Conservation (phyloP, 2,113 vertebrate species). For the Syrrhaptes paradoxus region DNA sequence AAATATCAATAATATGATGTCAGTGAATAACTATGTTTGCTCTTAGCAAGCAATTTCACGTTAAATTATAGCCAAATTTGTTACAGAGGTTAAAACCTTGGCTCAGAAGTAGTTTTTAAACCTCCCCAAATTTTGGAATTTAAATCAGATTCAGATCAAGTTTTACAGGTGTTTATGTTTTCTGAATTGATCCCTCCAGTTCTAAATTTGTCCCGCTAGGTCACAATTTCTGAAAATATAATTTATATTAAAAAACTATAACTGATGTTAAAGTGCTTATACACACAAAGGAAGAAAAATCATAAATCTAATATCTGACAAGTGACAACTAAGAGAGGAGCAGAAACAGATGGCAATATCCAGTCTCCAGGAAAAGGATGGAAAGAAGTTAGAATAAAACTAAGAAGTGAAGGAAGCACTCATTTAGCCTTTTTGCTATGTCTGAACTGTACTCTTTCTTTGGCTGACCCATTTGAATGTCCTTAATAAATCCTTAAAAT, state of each 20-base stretch:
- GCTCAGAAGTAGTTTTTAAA: background rate
- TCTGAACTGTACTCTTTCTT: background rate
- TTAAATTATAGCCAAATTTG: background rate
- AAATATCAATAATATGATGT: background rate
- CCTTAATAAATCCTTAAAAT: background rate
- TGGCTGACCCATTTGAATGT: background rate
- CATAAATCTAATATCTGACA: background rate
- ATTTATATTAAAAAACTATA: background rate
- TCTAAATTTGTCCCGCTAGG: background rate
- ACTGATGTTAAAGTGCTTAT: background rate
- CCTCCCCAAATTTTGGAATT: background rate
- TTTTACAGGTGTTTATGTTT: background rate
- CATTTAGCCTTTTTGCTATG: background rate
- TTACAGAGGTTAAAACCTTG: background rate
- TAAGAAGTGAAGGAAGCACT: background rate
- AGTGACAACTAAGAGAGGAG: background rate
- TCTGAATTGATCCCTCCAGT: background rate
- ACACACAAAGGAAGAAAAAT: background rate
- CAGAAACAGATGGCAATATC: background rate
- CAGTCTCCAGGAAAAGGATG: background rate
- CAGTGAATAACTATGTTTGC: background rate
- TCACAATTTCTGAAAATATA: background rate
- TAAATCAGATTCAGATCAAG: background rate
- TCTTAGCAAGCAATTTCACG: background rate
- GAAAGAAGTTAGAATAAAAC: background rate